Percentiles rank a stretch among this genome's conserved stretches.
These are phyloP conservation scores for Hypomecis punctinalis DNA, from an alignment of 2,888 invertebrate species.

Conservation along the genomic window DNA sequence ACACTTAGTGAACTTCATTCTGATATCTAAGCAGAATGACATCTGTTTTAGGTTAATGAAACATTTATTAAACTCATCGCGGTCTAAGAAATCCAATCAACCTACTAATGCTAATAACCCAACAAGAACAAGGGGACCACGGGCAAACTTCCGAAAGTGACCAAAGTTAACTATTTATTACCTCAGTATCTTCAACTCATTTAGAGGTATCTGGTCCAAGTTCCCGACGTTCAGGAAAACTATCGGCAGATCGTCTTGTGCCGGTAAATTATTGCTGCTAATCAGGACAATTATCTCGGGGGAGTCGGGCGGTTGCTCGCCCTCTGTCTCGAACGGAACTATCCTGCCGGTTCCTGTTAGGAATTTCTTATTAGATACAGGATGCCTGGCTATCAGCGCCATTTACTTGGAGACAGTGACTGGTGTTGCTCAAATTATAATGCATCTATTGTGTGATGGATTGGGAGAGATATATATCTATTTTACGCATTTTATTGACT, in stretches of 20 bases:
- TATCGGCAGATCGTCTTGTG: conserved; percentile 69
- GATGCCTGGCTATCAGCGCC: conserved; percentile 4
- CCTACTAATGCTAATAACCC: conserved; percentile 19
- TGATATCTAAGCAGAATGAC: no score
- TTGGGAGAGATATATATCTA: no score
- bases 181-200: conserved; percentile 60
- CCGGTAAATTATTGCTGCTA: conserved; percentile 68
- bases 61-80: background rate
- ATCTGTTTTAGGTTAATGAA: background rate
- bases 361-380: conserved; percentile 38
- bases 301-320: conserved; percentile 57
- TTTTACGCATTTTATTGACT: no score
- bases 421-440: background rate
- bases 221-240: conserved; percentile 69
- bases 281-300: conserved; percentile 68
- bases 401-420: conserved; percentile 15
- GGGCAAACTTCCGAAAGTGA: conserved; percentile 20
- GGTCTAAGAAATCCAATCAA: conserved; percentile 18
- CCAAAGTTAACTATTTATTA: conserved; percentile 42
- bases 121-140: conserved; percentile 20
- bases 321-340: conserved; percentile 57
- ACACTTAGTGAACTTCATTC: no score
- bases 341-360: conserved; percentile 68
- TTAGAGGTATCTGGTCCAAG: conserved; percentile 61
- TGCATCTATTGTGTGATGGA: no score